phyloP scores from a whole-genome alignment of 1,140 invertebrate species.

The Drosophila hydei region DNA sequence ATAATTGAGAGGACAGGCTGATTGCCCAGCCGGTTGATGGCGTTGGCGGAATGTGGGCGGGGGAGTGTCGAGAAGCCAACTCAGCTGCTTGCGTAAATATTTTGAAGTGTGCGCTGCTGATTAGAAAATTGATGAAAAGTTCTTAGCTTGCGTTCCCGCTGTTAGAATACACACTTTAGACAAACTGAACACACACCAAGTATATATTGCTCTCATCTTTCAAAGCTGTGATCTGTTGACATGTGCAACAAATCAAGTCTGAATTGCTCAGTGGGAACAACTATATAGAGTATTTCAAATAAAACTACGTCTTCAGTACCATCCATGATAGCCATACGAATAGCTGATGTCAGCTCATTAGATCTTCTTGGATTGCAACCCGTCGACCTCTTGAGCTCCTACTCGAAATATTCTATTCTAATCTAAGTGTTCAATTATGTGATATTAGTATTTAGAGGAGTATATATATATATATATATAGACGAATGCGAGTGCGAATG shows the following conservation, averaged over 20 bases:
- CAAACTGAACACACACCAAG: background rate
- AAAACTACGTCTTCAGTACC: too few relatives aligned
- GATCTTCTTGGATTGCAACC: too few relatives aligned
- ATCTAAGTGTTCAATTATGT: background rate
- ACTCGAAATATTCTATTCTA: background rate
- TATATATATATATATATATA: background rate
- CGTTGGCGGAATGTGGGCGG: background rate
- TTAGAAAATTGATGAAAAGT: conserved; percentile 13
- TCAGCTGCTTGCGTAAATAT: conserved; percentile 28
- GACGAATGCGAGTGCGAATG: background rate
- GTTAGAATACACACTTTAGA: background rate
- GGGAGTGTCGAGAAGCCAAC: background rate
- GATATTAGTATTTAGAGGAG: too few relatives aligned
- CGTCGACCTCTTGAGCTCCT: too few relatives aligned
- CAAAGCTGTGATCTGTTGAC: too few relatives aligned
- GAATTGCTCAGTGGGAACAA: too few relatives aligned
- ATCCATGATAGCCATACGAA: too few relatives aligned
- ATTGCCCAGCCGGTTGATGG: conserved; percentile 1
- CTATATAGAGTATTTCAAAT: too few relatives aligned
- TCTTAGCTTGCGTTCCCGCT: background rate
- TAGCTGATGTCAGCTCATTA: too few relatives aligned
- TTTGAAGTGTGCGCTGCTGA: conserved; percentile 25
- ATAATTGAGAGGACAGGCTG: conserved; percentile 20
- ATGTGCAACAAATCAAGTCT: too few relatives aligned
- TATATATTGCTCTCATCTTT: too few relatives aligned